Evolutionary conservation across 2,888 invertebrate species (phyloP).

Genomic region (Imbricaverruca yamaguchii): DNA sequence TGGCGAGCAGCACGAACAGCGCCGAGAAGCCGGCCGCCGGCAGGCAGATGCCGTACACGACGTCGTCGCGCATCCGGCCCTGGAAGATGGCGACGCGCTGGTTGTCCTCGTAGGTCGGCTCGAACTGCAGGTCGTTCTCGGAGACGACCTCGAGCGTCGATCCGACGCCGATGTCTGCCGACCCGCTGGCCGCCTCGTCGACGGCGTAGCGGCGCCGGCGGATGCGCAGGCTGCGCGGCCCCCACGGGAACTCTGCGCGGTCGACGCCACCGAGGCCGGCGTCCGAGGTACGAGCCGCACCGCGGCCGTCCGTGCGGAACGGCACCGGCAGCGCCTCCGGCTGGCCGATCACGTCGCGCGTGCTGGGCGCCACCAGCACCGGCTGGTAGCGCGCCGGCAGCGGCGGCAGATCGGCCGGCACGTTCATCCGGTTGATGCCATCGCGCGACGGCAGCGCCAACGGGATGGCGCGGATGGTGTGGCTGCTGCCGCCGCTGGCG

Average conservation of each 20-base stretch:
- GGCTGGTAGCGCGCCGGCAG: constrained; percentile 21
- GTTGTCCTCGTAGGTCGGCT: constrained; percentile 51
- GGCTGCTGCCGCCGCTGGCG: constrained; percentile 42
- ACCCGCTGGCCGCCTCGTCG: constrained; percentile 27
- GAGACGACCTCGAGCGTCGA: constrained; percentile 86
- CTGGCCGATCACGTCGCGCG: background rate
- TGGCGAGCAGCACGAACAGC: constrained; percentile 75
- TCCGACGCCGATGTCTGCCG: constrained; percentile 60
- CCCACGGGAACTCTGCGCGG: constrained; percentile 56
- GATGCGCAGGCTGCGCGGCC: constrained; percentile 54
- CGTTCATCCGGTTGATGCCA: constrained; percentile 22
- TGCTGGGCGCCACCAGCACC: constrained; percentile 17
- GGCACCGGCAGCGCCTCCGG: constrained; percentile 8
- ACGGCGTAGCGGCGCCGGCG: constrained; percentile 29
- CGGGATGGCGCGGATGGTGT: constrained; percentile 34
- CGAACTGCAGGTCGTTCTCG: constrained; percentile 82
- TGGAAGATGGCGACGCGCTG: constrained; percentile 34
- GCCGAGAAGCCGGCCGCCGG: constrained; percentile 83
- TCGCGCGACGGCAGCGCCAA: constrained; percentile 22
- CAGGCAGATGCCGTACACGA: constrained; percentile 81
- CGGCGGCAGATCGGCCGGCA: constrained; percentile 14
- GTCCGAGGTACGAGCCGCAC: constrained; percentile 24
- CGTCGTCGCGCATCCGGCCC: constrained; percentile 71
- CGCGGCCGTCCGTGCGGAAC: constrained; percentile 18
- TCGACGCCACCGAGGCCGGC: constrained; percentile 21